Evolutionary conservation across 2,797 vertebrate genomes (phyloP).

Genomic region (Squalus acanthias): DNA sequence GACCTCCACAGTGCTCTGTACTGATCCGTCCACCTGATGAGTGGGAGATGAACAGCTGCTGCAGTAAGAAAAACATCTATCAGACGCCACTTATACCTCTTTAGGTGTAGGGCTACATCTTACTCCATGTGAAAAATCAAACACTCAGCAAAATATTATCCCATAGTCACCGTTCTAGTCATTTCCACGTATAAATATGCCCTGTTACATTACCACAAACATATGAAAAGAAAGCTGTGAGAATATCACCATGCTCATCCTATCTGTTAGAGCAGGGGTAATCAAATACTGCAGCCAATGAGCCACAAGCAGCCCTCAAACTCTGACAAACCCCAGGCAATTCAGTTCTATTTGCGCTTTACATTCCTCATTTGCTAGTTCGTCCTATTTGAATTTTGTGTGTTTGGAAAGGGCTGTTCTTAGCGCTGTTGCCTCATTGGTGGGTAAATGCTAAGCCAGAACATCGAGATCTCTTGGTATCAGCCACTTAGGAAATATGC

Average conservation of each 20-base stretch:
- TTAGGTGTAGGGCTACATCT: not conserved
- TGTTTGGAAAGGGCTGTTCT: not conserved
- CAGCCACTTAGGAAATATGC: not conserved
- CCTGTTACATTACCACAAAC: not conserved
- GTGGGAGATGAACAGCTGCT: conserved; percentile 46
- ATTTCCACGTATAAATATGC: not conserved
- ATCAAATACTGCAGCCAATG: not conserved
- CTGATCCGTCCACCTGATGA: conserved; percentile 44
- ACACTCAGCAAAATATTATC: not conserved
- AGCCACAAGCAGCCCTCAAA: not conserved
- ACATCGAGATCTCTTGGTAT: not conserved
- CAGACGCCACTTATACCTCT: not conserved
- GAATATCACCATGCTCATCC: not conserved
- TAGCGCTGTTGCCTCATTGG: not conserved
- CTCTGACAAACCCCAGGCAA: not conserved
- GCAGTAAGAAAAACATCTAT: not conserved
- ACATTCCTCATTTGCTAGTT: not conserved
- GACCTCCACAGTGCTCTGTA: conserved; percentile 43
- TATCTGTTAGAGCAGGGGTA: not conserved
- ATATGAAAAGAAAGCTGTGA: not conserved
- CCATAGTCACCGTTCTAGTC: not conserved
- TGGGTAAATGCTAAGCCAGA: not conserved
- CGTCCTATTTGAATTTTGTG: not conserved
- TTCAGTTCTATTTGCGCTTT: not conserved
- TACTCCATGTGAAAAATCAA: not conserved